These are phyloP conservation scores for Acanthiza pusilla DNA, from an alignment of 2,797 vertebrate genomes.

Conservation along the genomic window DNA sequence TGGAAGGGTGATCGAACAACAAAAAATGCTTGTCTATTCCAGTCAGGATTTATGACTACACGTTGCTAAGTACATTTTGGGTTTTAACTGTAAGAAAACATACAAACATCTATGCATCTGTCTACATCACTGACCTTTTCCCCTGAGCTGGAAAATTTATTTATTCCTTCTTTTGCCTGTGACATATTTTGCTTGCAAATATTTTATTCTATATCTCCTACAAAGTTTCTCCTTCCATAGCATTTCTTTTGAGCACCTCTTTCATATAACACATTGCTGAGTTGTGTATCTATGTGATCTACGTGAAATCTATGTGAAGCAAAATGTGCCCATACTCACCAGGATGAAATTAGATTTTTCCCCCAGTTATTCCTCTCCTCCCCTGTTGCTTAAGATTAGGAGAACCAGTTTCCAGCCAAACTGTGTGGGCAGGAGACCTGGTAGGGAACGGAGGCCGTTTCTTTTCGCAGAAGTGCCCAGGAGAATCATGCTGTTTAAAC, in stretches of 20 bases:
- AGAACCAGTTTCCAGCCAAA: background rate
- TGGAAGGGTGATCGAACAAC: background rate
- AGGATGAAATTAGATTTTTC: background rate
- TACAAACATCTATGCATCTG: background rate
- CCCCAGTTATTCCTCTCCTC: background rate
- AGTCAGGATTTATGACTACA: slow-evolving; percentile 19
- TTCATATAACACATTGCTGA: background rate
- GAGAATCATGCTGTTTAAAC: background rate
- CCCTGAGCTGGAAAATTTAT: background rate
- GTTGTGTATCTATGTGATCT: too few relatives aligned
- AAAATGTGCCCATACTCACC: background rate
- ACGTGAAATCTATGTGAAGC: background rate
- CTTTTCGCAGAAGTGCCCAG: background rate
- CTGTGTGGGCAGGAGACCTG: background rate
- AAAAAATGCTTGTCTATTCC: slow-evolving; percentile 9
- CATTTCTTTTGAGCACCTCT: background rate
- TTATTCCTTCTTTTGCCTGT: background rate
- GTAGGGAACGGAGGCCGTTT: background rate
- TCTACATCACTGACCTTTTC: background rate
- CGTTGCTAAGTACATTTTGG: background rate
- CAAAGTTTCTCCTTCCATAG: background rate
- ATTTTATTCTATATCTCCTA: background rate
- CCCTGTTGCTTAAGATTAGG: background rate
- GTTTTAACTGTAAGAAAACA: background rate
- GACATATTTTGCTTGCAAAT: background rate